A percentile compares a stretch with the other conserved stretches of the same genome.
These are phyloP conservation scores for Danio albolineatus DNA, from an alignment of 2,797 vertebrate species.

Conservation along the genomic window DNA sequence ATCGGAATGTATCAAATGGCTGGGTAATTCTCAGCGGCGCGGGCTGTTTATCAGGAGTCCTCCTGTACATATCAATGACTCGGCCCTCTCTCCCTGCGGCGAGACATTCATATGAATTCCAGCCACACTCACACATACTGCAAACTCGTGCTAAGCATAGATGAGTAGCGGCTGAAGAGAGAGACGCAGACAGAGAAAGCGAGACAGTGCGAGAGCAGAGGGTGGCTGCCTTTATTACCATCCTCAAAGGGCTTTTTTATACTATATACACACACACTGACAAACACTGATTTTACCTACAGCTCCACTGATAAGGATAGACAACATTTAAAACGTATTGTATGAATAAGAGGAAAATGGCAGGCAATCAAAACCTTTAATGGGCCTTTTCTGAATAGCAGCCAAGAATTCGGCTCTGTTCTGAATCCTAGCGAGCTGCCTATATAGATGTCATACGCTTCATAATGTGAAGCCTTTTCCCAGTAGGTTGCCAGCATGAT, in stretches of 20 bases:
- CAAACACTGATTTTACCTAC: constrained; percentile 43
- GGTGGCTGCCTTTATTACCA: constrained; percentile 49
- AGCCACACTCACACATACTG: constrained; percentile 78
- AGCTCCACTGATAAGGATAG: constrained; percentile 52
- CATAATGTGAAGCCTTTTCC: not conserved
- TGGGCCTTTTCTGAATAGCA: constrained; percentile 36
- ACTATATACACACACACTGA: constrained; percentile 37
- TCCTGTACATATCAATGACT: constrained; percentile 85
- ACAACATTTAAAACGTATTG: constrained; percentile 44
- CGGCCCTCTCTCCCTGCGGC: constrained; percentile 71
- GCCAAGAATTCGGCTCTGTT: not conserved
- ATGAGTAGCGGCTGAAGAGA: constrained; percentile 72
- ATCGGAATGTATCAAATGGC: constrained; percentile 80
- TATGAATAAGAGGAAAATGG: constrained; percentile 15
- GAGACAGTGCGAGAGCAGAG: constrained; percentile 33
- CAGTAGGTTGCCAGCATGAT: not conserved
- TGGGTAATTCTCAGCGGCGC: constrained; percentile 73
- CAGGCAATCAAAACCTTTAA: constrained; percentile 55
- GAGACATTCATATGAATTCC: constrained; percentile 83
- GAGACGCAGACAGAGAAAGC: constrained; percentile 43
- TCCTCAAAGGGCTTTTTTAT: constrained; percentile 48
- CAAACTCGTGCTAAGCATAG: constrained; percentile 81
- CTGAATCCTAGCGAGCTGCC: not conserved
- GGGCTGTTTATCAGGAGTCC: constrained; percentile 82
- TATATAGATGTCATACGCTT: not conserved